Conservation (phyloP, 2,797 vertebrate species). For the Mus minutoides region DNA sequence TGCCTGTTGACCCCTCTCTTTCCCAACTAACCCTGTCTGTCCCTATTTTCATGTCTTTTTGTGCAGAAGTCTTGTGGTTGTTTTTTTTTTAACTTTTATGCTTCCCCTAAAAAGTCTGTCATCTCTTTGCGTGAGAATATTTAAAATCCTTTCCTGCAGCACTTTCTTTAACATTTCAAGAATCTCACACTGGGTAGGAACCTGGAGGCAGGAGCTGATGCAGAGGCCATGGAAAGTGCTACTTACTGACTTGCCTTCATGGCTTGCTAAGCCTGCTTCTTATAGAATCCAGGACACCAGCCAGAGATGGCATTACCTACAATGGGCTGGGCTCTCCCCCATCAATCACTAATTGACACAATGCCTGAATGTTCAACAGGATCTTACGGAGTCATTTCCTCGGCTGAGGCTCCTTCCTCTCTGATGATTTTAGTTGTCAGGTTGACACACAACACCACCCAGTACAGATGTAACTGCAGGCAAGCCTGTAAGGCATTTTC, state of each 20-base stretch:
- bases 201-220: neutral
- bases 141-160: neutral
- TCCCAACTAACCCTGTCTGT: neutral
- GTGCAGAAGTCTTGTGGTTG: neutral
- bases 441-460: neutral
- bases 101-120: neutral
- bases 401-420: neutral
- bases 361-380: neutral
- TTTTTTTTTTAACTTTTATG: neutral
- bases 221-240: neutral
- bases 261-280: no score
- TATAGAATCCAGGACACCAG: neutral
- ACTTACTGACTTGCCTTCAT: no score
- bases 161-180: neutral
- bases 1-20: neutral
- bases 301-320: no score
- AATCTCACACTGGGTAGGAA: neutral
- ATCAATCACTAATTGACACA: neutral
- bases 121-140: neutral
- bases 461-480: neutral
- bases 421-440: neutral
- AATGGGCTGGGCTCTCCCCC: neutral
- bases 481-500: neutral
- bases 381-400: neutral
- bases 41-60: neutral